Base-by-base conservation (phyloP, 2,888 invertebrate species). In the Chrysotoxum bicinctum region DNA sequence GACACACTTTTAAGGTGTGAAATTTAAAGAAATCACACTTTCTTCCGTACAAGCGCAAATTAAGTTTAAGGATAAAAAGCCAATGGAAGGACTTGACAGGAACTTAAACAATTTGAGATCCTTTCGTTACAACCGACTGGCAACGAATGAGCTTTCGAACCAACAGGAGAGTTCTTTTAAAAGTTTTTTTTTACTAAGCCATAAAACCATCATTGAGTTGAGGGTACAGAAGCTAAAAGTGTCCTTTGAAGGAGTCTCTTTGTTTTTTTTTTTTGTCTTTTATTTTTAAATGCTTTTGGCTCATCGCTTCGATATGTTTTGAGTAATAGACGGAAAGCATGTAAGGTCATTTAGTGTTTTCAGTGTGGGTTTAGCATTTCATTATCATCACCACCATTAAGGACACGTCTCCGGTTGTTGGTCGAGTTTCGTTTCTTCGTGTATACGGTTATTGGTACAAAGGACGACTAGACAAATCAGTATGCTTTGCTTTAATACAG, bases 111-210 rank as follows among this genome's bases (percentile, higher is more conserved):
- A 81, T 48, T 21, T 52, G 35, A 32, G 81, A 77, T 85, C 81
- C 85, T 85, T 77, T 62, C 81, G 73, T 35, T 69, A 72, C 76
- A 62, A 68, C 32, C 54, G 85, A 77, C 85, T 56, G 73, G 40
- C 81, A 69, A 77, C 70, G 86, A 86, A 86, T 86, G 86, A 86
- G 86, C 86, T 86, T 86, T 86, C 37, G 16, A 74, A 35, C 69
- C 64, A 66, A 64, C 21, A 70, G 45, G 73, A 82, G 52, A 52
- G 37, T 70, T 54, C 69, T 82, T 86, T 70, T 82, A 70, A 86
- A 82, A 78, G 77, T 52, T 78, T 40, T 32, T 73, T 37, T 40
- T 32, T 73, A 23, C 16, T 43, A 12, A 26, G 48, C n/a, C 37
- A 45, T 35, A 30, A 43, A 62, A 73, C 19, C 50, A 64, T 5